Evolutionary conservation across 2,797 vertebrate species (phyloP).

Genomic region (Artibeus jamaicensis): DNA sequence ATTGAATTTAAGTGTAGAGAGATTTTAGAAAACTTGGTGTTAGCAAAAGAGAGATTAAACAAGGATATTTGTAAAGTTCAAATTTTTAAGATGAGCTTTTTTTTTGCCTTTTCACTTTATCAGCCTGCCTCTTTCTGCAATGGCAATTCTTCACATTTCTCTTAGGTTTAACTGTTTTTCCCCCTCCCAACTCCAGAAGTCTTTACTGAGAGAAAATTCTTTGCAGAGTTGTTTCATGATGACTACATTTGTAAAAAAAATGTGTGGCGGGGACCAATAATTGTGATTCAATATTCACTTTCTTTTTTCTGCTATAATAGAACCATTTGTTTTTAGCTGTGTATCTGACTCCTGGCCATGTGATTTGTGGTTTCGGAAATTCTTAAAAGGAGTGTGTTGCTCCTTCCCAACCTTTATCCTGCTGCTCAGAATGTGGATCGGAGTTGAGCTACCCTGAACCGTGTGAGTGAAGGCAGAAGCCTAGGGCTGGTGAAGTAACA

Average conservation of each 20-base stretch:
- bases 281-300: background rate
- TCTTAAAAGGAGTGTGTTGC: background rate
- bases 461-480: background rate
- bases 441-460: background rate
- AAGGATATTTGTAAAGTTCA: background rate
- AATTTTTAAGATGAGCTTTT: background rate
- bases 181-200: background rate
- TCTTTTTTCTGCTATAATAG: background rate
- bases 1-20: background rate
- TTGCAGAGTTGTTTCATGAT: background rate
- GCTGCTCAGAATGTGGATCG: background rate
- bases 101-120: conserved; percentile 4
- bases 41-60: background rate
- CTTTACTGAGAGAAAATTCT: conserved; percentile 4
- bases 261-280: background rate
- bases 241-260: background rate
- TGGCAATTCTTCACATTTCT: conserved; percentile 1
- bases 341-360: background rate
- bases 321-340: background rate
- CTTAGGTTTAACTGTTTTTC: background rate
- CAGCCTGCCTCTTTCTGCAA: background rate
- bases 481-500: background rate
- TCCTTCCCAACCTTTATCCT: background rate
- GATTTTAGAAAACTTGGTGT: background rate
- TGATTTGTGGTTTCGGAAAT: background rate